Conservation (phyloP, 2,797 vertebrate species). For the Corythornis leucogaster region DNA sequence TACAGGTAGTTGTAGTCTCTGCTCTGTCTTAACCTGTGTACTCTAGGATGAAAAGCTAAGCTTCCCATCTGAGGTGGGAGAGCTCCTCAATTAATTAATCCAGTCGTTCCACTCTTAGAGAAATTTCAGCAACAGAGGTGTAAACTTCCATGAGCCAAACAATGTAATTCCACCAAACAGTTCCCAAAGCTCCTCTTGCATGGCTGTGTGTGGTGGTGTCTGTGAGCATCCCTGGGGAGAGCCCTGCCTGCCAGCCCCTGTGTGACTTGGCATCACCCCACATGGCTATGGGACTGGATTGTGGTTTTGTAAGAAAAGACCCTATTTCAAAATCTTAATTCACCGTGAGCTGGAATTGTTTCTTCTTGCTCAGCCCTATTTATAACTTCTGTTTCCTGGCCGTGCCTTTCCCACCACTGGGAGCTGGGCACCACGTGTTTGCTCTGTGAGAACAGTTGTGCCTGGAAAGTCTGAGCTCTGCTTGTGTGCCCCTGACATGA, state of each 20-base stretch:
- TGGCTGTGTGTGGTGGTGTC: neutral
- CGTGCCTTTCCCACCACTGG: neutral
- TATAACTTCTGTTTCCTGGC: neutral
- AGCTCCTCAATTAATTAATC: neutral
- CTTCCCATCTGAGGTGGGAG: neutral
- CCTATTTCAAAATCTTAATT: neutral
- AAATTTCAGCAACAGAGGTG: neutral
- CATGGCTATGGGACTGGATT: fast-evolving
- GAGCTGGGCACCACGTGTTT: fast-evolving
- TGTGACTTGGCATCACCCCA: neutral
- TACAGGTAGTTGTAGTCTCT: neutral
- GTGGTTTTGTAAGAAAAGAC: neutral
- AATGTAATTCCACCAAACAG: fast-evolving
- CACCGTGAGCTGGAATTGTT: neutral
- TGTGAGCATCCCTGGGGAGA: neutral
- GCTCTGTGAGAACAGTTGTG: neutral
- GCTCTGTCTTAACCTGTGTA: neutral
- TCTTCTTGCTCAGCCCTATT: neutral
- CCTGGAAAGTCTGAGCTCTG: fast-evolving
- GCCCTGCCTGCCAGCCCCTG: neutral
- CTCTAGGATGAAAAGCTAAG: neutral
- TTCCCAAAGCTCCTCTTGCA: neutral
- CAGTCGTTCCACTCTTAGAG: neutral
- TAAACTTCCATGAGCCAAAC: neutral
- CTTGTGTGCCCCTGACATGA: neutral